Conservation (phyloP, 1,140 invertebrate genomes). For the Brachionus koreanus region DNA sequence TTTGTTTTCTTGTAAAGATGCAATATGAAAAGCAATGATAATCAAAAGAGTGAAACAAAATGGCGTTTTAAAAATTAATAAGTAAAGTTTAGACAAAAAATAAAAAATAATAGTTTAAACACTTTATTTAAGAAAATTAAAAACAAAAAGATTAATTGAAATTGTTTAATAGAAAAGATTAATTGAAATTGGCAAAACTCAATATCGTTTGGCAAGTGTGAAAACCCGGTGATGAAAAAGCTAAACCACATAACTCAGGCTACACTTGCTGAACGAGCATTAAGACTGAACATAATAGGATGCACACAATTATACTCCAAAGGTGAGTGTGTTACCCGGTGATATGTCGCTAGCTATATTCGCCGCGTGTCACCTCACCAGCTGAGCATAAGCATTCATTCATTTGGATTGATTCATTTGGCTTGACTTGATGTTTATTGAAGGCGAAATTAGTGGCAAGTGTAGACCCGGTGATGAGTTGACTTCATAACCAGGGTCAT, state of each 20-base stretch:
- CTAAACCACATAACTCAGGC: slow-evolving; percentile 33
- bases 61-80: too few species aligned
- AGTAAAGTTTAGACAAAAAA: too few species aligned
- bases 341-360: slow-evolving; percentile 21
- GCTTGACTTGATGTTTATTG: neutral
- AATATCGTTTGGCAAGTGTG: slow-evolving; percentile 43
- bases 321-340: slow-evolving; percentile 45
- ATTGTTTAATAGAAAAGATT: too few species aligned
- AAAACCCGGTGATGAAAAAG: slow-evolving; percentile 43
- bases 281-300: neutral
- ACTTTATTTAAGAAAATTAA: too few species aligned
- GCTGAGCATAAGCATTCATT: slow-evolving; percentile 24
- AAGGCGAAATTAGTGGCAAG: slow-evolving; percentile 44
- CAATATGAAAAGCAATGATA: too few species aligned
- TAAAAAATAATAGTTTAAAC: too few species aligned
- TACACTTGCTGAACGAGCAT: slow-evolving; percentile 39
- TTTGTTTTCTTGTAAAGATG: too few species aligned
- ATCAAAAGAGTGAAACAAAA: too few species aligned
- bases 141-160: too few species aligned
- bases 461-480: slow-evolving; percentile 44
- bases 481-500: slow-evolving; percentile 33
- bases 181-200: too few species aligned
- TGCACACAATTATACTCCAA: slow-evolving; percentile 16
- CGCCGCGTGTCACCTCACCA: slow-evolving; percentile 35
- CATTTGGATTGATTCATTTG: neutral